Conservation (phyloP, 2,888 invertebrate genomes). For the Alviniconcha strummeri region DNA sequence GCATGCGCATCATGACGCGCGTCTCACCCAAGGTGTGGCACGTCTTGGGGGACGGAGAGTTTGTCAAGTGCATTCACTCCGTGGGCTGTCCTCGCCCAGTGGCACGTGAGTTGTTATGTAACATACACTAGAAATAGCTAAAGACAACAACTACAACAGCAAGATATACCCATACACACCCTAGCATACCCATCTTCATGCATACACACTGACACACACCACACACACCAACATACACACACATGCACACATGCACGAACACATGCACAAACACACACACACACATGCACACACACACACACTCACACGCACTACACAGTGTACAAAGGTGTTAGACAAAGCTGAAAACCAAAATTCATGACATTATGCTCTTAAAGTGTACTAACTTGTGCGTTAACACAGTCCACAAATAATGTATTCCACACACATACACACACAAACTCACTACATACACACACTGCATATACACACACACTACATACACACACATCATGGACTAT, state of each 20-base stretch:
- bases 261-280: background rate
- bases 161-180: background rate
- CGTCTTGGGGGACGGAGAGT: slow-evolving; percentile 78
- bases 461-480: no score
- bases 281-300: background rate
- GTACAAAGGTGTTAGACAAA: no score
- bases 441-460: no score
- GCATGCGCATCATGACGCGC: slow-evolving; percentile 98
- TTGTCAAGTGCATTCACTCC: slow-evolving; percentile 94
- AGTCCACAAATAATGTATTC: no score
- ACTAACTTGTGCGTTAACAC: no score
- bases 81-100: slow-evolving; percentile 87
- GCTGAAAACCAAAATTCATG: no score
- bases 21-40: slow-evolving; percentile 82
- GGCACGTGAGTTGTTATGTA: slow-evolving; percentile 74
- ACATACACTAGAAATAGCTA: background rate
- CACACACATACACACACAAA: no score
- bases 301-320: background rate
- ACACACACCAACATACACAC: background rate
- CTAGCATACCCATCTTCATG: background rate
- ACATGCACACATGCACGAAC: background rate
- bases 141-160: background rate
- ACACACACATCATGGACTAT: no score
- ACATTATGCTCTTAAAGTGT: no score
- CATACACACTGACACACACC: background rate